A percentile compares a stretch with the other conserved stretches of the same genome.
phyloP scores from a whole-genome alignment of 2,113 vertebrate genomes.

The Mesoclemmys tuberculata region DNA sequence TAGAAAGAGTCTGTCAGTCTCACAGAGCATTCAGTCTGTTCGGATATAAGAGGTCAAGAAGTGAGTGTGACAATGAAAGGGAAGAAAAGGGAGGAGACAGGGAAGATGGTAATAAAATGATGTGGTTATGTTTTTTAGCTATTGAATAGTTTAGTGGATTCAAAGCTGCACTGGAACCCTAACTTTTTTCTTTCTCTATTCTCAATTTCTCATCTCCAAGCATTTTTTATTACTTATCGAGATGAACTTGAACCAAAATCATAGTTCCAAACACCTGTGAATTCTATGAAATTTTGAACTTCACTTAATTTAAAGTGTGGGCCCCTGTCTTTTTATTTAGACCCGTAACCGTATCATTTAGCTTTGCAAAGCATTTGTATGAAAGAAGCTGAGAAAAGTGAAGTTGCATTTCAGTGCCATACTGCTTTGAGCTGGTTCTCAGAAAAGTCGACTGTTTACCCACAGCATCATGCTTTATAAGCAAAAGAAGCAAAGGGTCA shows the following conservation, averaged over 20 bases:
- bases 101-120: background rate
- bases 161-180: background rate
- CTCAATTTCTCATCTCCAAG: background rate
- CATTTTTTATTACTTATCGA: background rate
- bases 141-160: background rate
- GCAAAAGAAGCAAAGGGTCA: background rate
- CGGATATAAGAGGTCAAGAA: background rate
- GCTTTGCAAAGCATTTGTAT: background rate
- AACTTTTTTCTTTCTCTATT: background rate
- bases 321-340: slow-evolving; percentile 2
- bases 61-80: background rate
- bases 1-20: background rate
- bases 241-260: background rate
- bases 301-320: background rate
- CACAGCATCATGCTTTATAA: background rate
- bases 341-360: background rate
- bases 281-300: background rate
- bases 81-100: background rate
- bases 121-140: background rate
- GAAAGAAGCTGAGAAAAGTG: background rate
- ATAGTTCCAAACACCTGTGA: background rate
- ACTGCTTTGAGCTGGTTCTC: slow-evolving; percentile 51
- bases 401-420: slow-evolving; percentile 33
- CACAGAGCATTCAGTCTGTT: background rate
- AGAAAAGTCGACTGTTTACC: background rate